Conservation (phyloP, 2,888 invertebrate genomes). For the Lithophane semibrunnea region DNA sequence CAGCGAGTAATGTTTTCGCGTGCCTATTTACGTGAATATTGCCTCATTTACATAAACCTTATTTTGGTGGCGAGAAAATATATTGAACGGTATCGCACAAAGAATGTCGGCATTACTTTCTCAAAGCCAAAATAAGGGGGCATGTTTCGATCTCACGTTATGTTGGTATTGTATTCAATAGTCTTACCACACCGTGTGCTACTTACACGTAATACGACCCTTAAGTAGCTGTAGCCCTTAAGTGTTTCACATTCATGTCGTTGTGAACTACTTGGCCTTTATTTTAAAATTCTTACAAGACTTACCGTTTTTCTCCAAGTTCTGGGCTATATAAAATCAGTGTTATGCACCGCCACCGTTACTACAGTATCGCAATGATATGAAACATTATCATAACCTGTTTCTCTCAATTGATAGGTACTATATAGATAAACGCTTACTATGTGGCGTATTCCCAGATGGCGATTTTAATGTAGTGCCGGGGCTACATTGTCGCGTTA, state of each 20-base stretch:
- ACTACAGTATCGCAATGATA: slow-evolving; percentile 1
- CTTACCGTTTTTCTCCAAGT: slow-evolving; percentile 30
- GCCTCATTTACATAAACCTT: slow-evolving; percentile 61
- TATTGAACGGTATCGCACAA: slow-evolving; percentile 46
- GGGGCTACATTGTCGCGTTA: too few species aligned
- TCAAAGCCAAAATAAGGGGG: slow-evolving; percentile 29
- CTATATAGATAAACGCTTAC: slow-evolving; percentile 12
- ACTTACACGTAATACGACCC: slow-evolving; percentile 28
- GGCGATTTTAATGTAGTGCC: not conserved
- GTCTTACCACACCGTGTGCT: slow-evolving; percentile 20
- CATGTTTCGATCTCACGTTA: slow-evolving; percentile 1
- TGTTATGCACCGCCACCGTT: not conserved
- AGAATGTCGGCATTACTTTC: slow-evolving; percentile 37
- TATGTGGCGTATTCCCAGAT: not conserved
- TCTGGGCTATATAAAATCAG: not conserved
- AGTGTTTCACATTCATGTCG: slow-evolving; percentile 49
- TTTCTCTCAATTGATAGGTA: slow-evolving; percentile 14
- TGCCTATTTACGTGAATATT: slow-evolving; percentile 62
- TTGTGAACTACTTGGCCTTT: slow-evolving; percentile 39
- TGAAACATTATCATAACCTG: slow-evolving; percentile 6
- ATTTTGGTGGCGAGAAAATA: slow-evolving; percentile 31
- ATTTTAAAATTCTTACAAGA: slow-evolving; percentile 31
- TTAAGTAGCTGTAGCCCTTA: slow-evolving; percentile 44
- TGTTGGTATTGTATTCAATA: slow-evolving; percentile 28
- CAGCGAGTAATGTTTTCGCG: slow-evolving; percentile 45